Base-by-base conservation (phyloP, 92 coral and sea anemone species). In the Hydrozoanthus gracilis region DNA sequence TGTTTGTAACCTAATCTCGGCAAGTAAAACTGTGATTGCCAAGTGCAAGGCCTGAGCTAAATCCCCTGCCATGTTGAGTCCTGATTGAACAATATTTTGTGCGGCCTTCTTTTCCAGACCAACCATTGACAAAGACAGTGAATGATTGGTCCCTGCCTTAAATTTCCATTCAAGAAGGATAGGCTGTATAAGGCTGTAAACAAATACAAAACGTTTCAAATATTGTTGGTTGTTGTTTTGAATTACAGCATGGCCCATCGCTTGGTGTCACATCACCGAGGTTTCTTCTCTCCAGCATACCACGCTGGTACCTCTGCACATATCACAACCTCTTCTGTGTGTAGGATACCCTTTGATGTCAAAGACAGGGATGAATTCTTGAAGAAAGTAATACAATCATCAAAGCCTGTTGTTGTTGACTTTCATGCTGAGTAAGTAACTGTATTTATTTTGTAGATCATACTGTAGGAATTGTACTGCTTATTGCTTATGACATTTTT, bases 401-500 rank as follows among this genome's bases (percentile, higher is more conserved):
- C 92, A 48, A 97, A 94, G 60, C 99, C 99, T 68, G 91, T 91
- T n/a, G 83, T 97, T 73, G 99, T 97, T 77, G 99, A 97, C 88
- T 97, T 97, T 78, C 97, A 97, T 92, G 99, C 99, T 48, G 86
- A 88, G 99, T 96, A 90, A 82, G 94, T 82, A 10, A 4, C 8
- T 17, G 47, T 68, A 13, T 68, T 56, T 56, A 4, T 56, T 56
- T 14, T 3, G 15, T 14, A 20, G 17, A 6, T 20, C 14, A 1
- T 14, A 5, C 17, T 61, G 20, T 10, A 10, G 68, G 20, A 61
- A 27, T 27, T 2, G 39, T 27, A 27, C 39, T 27, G 39, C 39
- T 27, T 27, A 2, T 27, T 27, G 39, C 39, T 27, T 27, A 27
- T 27, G 39, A 27, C 39, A 27, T 0, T 27, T 27, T 27, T 27